Evolutionary conservation across 2,113 vertebrate species (phyloP).

Genomic region (Coptodon rendalli): DNA sequence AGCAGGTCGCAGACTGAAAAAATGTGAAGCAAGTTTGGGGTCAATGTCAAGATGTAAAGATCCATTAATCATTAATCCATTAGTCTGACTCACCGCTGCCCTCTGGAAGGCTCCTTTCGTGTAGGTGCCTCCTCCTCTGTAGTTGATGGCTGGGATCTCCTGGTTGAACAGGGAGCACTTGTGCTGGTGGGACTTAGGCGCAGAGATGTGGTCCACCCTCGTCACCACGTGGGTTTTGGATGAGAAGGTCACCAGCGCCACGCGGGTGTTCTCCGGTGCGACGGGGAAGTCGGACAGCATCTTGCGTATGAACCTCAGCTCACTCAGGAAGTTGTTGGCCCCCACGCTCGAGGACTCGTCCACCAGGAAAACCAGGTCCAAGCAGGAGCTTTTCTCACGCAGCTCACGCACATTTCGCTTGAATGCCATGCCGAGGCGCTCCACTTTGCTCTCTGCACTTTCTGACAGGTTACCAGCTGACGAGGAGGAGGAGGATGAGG

Average conservation of each 20-base stretch:
- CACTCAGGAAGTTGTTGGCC: constrained; percentile 86
- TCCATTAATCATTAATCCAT: neutral
- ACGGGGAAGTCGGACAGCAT: constrained; percentile 96
- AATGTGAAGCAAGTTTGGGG: neutral
- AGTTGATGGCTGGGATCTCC: constrained; percentile 92
- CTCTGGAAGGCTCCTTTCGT: constrained; percentile 96
- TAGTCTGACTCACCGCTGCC: constrained; percentile 82
- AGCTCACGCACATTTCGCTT: constrained; percentile 85
- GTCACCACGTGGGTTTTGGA: constrained; percentile 92
- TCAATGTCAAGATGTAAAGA: neutral
- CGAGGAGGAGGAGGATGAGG: neutral
- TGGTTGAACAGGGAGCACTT: constrained; percentile 92
- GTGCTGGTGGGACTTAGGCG: constrained; percentile 84
- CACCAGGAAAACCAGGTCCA: constrained; percentile 95
- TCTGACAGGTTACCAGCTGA: constrained; percentile 65
- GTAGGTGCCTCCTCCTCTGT: constrained; percentile 94
- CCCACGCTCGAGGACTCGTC: constrained; percentile 97
- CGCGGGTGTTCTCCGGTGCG: constrained; percentile 86
- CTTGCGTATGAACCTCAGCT: constrained; percentile 92
- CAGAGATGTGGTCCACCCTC: constrained; percentile 90
- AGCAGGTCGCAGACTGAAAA: neutral
- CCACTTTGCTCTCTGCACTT: constrained; percentile 81
- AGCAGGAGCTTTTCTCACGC: constrained; percentile 78
- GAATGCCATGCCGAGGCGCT: constrained; percentile 86
- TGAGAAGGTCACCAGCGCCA: constrained; percentile 93